Conservation (phyloP, 2,888 invertebrate genomes). For the Drosophila stalkeri region DNA sequence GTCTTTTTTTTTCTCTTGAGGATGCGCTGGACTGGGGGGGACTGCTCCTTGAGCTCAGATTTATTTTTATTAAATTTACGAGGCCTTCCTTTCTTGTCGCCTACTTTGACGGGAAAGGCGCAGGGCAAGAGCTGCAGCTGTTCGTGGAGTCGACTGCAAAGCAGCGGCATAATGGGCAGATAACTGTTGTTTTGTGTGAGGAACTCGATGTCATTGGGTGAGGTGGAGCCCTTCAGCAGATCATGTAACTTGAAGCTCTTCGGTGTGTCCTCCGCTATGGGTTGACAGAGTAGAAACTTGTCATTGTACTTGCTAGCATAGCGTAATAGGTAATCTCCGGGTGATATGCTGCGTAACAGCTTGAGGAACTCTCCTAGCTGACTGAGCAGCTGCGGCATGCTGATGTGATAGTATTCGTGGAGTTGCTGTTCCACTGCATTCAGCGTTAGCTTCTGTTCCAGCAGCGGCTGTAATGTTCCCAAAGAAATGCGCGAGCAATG, state of each 20-base stretch:
- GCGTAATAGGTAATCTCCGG: slow-evolving; percentile 77
- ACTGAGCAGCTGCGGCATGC: slow-evolving; percentile 61
- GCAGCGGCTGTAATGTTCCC: slow-evolving; percentile 55
- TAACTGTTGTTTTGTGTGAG: slow-evolving; percentile 59
- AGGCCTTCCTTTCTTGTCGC: background rate
- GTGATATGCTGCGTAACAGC: slow-evolving; percentile 59
- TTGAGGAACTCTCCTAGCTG: slow-evolving; percentile 74
- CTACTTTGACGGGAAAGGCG: slow-evolving; percentile 58
- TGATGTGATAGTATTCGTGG: slow-evolving; percentile 58
- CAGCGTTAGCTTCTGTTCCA: slow-evolving; percentile 67
- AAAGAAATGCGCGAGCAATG: slow-evolving; percentile 71
- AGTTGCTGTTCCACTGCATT: slow-evolving; percentile 69
- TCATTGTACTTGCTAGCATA: slow-evolving; percentile 72
- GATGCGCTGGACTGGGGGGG: background rate
- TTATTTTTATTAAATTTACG: background rate
- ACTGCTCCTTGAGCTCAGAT: background rate
- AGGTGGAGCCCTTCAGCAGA: slow-evolving; percentile 43
- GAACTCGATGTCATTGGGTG: slow-evolving; percentile 69
- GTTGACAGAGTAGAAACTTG: slow-evolving; percentile 75
- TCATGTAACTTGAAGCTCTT: slow-evolving; percentile 66
- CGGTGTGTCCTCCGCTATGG: slow-evolving; percentile 50
- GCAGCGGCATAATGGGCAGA: slow-evolving; percentile 67
- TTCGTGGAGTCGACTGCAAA: slow-evolving; percentile 74
- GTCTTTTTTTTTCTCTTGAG: background rate
- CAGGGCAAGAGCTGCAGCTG: slow-evolving; percentile 72